phyloP scores from a whole-genome alignment of 2,797 vertebrate species.

The Chanos chanos region DNA sequence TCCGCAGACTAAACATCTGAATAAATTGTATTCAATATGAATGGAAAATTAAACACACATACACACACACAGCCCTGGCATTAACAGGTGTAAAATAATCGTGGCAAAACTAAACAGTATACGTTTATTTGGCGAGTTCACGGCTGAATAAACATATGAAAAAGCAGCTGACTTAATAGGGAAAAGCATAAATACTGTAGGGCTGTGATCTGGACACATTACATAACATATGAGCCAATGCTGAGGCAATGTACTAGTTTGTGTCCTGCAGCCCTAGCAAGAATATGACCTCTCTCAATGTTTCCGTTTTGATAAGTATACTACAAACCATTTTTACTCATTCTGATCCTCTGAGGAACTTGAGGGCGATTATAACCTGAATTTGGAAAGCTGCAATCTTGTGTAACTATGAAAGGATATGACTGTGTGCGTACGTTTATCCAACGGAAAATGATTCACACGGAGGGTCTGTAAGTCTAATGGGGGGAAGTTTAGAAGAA shows the following conservation, averaged over 20 bases:
- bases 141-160: too few relatives aligned
- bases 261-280: not conserved
- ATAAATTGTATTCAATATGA: too few relatives aligned
- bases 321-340: constrained; percentile 8
- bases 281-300: constrained; percentile 17
- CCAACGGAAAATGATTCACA: constrained; percentile 12
- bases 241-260: not conserved
- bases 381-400: not conserved
- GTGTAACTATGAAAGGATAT: constrained; percentile 27
- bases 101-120: too few relatives aligned
- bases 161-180: too few relatives aligned
- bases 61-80: too few relatives aligned
- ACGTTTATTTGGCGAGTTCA: too few relatives aligned
- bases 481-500: not conserved
- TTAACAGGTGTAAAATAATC: too few relatives aligned
- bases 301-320: constrained; percentile 24
- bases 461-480: too few relatives aligned
- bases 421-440: not conserved
- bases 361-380: not conserved
- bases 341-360: constrained; percentile 11
- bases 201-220: constrained; percentile 1
- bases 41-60: too few relatives aligned
- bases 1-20: too few relatives aligned
- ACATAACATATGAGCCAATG: constrained; percentile 6
- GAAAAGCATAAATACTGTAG: constrained; percentile 34